These are phyloP conservation scores for Cephus pygmeus DNA, from an alignment of 2,888 invertebrate genomes.

Conservation along the genomic window DNA sequence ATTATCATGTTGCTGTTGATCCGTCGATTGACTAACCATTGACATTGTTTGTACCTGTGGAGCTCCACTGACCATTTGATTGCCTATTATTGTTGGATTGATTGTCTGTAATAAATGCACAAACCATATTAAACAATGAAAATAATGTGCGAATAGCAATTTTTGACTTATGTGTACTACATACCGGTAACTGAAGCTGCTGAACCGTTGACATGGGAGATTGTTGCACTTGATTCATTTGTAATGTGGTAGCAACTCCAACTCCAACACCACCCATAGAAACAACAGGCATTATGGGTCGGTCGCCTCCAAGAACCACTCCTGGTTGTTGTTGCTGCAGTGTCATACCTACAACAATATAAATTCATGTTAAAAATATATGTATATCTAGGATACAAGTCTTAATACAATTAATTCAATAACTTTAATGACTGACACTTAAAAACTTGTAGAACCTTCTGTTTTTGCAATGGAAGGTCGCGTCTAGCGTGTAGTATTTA, in stretches of 20 bases:
- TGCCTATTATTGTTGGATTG: constrained; percentile 57
- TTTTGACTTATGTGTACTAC: constrained; percentile 3
- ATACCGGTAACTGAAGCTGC: constrained; percentile 51
- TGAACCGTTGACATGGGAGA: constrained; percentile 51
- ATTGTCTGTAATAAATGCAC: constrained; percentile 38
- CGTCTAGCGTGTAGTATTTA: background rate
- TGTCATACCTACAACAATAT: constrained; percentile 68
- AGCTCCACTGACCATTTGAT: constrained; percentile 54
- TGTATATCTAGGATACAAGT: background rate
- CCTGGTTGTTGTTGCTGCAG: constrained; percentile 66
- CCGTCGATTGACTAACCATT: constrained; percentile 47
- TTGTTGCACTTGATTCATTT: constrained; percentile 57
- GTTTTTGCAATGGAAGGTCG: background rate
- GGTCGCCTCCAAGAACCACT: constrained; percentile 64
- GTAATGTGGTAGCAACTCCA: constrained; percentile 52
- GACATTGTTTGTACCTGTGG: constrained; percentile 55
- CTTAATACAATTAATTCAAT: background rate
- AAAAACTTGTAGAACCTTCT: background rate
- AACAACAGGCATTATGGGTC: constrained; percentile 75
- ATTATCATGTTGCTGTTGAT: constrained; percentile 34
- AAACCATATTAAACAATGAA: background rate
- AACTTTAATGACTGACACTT: background rate
- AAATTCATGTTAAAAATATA: background rate
- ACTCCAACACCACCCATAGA: constrained; percentile 69
- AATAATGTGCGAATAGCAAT: background rate